Base-by-base conservation (phyloP, 2,797 vertebrate genomes). In the Sebastes glaucus region DNA sequence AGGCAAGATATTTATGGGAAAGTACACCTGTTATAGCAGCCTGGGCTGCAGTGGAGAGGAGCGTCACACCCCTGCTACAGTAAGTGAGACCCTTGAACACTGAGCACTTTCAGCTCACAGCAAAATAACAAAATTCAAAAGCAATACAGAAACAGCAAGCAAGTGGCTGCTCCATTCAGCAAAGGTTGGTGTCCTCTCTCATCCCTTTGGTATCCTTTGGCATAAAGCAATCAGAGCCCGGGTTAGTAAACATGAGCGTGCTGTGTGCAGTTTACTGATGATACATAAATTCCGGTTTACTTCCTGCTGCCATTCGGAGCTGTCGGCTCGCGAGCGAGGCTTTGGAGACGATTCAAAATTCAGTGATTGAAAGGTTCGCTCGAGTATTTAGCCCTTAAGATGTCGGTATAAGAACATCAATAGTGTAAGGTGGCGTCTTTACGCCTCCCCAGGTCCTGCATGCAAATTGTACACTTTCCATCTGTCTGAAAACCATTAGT, bases 391-490 rank as follows among this genome's bases (percentile, higher is more conserved):
- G 46, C 67, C 46, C 33, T 68, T 53, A 82, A 78, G 57, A 74
- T 66, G 63, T 46, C 74, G 7, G 25, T 56, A 57, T 73, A 52
- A 76, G 74, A 84, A 65, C 20, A 80, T 64, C 42, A 74, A 59
- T 18, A 4, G 38, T 53, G 32, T 23, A 72, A 52, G 32, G 46
- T 32, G 49, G 49, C 2, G 0, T 82, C 59, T 81, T 73, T 59
- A 70, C 66, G 53, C 30, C 22, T 61, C 49, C n/a, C 18, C 22
- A 2, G 42, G 66, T 64, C 53, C 55, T 79, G 18, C 28, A 84
- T 89, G 69, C 42, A 83, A 81, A 89, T 78, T 2, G 1, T 35
- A 30, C 74, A 72, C 63, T 82, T 73, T 81, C 59, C 81, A 85
- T 80, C 62, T 86, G 78, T 67, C 69, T 78, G 25, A 77, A 59